Evolutionary conservation across 1,140 invertebrate species (phyloP), one percentile per base, ranked within the genome.

Genomic region (Himalopsyche phryganea): DNA sequence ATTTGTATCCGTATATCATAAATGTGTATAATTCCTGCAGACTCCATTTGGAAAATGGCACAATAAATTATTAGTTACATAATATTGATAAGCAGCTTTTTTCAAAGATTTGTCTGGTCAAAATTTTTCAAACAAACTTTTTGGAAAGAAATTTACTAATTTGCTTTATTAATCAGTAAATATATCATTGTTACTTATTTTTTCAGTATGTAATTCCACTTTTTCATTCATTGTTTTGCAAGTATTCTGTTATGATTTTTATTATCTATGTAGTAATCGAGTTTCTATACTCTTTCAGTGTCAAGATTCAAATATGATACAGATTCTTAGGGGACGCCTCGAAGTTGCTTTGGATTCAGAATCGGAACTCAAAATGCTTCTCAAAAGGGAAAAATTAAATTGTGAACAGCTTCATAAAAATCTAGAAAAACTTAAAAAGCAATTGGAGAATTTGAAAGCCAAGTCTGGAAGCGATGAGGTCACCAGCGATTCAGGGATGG

Each of bases 281-380:
- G 28, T 32, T 35, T 48, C 2, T 28, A 48, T 48, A 32, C 14
- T 7, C 23, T 58, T 60, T 61, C 66, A 84, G 69, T 73, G 80
- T 35, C 80, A 84, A 68, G 83, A 85, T 67, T 76, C 82, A 1
- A 75, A 80, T 53, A 78, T 85, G 58, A 82, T 86, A 50, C 76
- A 83, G 65, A 80, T 83, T 33, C 73, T 87, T 60, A 78, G 82
- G 36, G 76, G 79, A 10, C 79, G 81, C 2, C 65, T 89, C 0
- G 85, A 87, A 60, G 71, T 76, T 0, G 77, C 81, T 0, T 71
- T 84, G 52, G 80, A 85, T 32, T 80, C 83, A 7, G 83, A 86
- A 56, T 76, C 82, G 40, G 81, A 83, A 54, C 69, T 87, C 28
- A 80, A 83, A 55, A 83, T 81, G 54, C 70, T 78, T 13, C 58